Base-by-base conservation (phyloP, 1,140 invertebrate genomes). In the Megathymus violae region DNA sequence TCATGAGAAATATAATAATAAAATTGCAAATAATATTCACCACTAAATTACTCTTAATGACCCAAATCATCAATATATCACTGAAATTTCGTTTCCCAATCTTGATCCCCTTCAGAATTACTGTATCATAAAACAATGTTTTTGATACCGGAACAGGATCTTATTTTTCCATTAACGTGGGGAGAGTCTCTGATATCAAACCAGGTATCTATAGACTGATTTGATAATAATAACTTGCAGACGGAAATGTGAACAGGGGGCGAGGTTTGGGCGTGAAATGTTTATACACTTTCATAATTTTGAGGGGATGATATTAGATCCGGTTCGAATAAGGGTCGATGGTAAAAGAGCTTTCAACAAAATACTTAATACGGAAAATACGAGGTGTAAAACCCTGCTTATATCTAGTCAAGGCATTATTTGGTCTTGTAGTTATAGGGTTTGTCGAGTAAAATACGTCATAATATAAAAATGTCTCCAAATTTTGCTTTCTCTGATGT, bases 211-310 rank as follows among this genome's bases (percentile, higher is more conserved):
- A 85, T 82, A 78, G 73, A 71, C 82, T 89, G 85, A 91, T 91
- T 91, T 89, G 86, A 91, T 91, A 89, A 90, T 89, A 90, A 91
- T 89, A 91, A 85, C 67, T 81, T 83, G 64, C 68, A 78, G 71
- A 68, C 73, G 82, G 76, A 83, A 84, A 79, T 71, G 77, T 80
- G 76, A 80, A 78, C 73, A 78, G 62, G 75, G 80, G 80, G 76
- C 62, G 51, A 63, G 59, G 31, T 47, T 34, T 64, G 64, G 88
- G 86, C 79, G 86, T 88, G 84, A 88, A 90, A 88, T 91, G 82
- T 91, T 91, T 89, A 89, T 89, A 91, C 86, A 86, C 84, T 88
- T 87, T 89, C 82, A 91, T 91, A 89, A 91, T 91, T 90, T 87
- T 69, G 77, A 89, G 74, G 86, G 86, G 87, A 83, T 89, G 78